phyloP scores from a whole-genome alignment of 2,888 invertebrate species.

The Tinea semifulvella region DNA sequence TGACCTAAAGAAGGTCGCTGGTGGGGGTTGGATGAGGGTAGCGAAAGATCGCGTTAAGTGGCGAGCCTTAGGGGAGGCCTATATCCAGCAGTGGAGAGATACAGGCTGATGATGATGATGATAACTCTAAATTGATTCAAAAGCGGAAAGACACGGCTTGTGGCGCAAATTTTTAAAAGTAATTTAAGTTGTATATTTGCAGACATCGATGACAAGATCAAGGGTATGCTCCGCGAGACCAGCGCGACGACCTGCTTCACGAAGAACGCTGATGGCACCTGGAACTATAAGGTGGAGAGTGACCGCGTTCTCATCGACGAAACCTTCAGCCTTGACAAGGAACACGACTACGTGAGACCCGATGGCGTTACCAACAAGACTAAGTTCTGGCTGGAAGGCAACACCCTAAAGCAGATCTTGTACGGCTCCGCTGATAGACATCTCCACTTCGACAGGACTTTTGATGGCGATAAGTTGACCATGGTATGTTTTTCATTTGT shows the following conservation, averaged over 20 bases:
- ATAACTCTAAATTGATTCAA: too few species aligned
- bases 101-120: too few species aligned
- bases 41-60: too few species aligned
- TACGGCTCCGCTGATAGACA: constrained; percentile 15
- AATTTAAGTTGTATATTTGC: too few species aligned
- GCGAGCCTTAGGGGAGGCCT: too few species aligned
- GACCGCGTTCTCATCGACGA: constrained; percentile 16
- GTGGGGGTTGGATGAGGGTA: too few species aligned
- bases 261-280: constrained; percentile 19
- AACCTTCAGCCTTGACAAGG: constrained; percentile 16
- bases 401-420: constrained; percentile 18
- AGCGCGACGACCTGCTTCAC: constrained; percentile 17
- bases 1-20: too few species aligned
- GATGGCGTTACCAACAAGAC: constrained; percentile 17
- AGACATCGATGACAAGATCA: constrained; percentile 12
- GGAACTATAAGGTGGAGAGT: constrained; percentile 16
- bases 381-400: constrained; percentile 17
- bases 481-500: constrained; percentile 17
- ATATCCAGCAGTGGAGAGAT: too few species aligned
- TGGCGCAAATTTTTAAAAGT: too few species aligned
- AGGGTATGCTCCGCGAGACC: constrained; percentile 14
- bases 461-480: constrained; percentile 17
- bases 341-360: constrained; percentile 18
- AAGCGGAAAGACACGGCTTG: too few species aligned
- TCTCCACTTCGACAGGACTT: constrained; percentile 18